Base-by-base conservation (phyloP, 2,888 invertebrate genomes). In the Andrena fulva region DNA sequence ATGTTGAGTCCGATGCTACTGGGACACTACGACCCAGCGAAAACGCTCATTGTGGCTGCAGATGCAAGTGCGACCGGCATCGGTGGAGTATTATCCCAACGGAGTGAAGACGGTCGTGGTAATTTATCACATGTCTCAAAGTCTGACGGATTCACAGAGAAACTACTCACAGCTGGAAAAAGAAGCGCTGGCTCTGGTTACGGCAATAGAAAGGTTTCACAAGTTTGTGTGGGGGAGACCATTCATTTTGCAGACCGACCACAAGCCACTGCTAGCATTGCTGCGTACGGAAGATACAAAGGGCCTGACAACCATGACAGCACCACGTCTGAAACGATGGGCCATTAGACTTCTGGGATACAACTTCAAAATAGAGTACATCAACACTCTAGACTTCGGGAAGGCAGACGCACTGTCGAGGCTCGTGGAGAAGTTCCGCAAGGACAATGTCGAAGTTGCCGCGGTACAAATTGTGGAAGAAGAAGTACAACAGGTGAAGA, bases 111-210 rank as follows among this genome's bases (percentile, higher is more conserved):
- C 0, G 68, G 52, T 0, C 33, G 31, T 0, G 60, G 50, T 50
- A n/a, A 50, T 50, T n/a, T 50, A 50, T 5, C n/a, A 50, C 3
- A 50, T 50, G 50, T 50, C 50, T n/a, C 50, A 50, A 50, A 50
- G 50, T n/a, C n/a, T n/a, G n/a, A n/a, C n/a, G 4, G 33, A 60
- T 1, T 2, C 33, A 1, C 27, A 75, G 5, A 5, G 60, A 0
- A 75, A 75, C 7, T 67, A 75, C 10, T 74, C 59, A 0, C 67
- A 74, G 10, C 10, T 74, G 0, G 50, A 74, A 16, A 67, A 74
- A 16, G 50, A 74, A 20, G 50, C 59, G 0, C 29, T 74, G 0
- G 24, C 59, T 0, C 7, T 67, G 0, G 33, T 74, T 2, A 74
- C 50, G 0, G 67, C 59, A 0, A 12, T 75, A 16, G 60, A 29